phyloP scores from a whole-genome alignment of 1,140 invertebrate species.

The Pollicipes pollicipes region DNA sequence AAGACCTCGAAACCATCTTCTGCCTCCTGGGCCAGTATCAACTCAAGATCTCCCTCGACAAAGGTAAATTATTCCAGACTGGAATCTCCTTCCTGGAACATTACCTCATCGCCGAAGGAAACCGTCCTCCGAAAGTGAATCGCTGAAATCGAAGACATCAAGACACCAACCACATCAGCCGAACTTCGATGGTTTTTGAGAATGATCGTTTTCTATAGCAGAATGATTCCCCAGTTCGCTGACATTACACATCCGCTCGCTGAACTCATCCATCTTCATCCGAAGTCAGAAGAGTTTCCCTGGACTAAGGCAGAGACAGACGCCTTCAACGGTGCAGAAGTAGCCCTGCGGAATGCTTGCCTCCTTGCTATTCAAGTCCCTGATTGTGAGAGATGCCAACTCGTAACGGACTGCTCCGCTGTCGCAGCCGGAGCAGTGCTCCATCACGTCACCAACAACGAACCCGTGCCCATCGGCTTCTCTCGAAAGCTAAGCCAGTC shows the following conservation, averaged over 20 bases:
- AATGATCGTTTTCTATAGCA: conserved; percentile 14
- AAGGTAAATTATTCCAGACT: neutral
- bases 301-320: neutral
- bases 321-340: neutral
- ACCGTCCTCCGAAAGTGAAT: neutral
- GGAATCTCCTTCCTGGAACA: neutral
- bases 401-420: conserved; percentile 12
- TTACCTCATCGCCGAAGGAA: neutral
- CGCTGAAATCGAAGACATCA: neutral
- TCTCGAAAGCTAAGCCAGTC: conserved; percentile 11
- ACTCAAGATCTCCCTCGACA: neutral
- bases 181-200: conserved; percentile 11
- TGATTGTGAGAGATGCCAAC: neutral
- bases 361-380: neutral
- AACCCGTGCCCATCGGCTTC: conserved; percentile 8
- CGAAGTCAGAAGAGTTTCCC: conserved; percentile 7
- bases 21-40: neutral
- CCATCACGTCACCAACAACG: conserved; percentile 7
- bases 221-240: conserved; percentile 9
- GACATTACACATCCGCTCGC: conserved; percentile 9
- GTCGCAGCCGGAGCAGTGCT: conserved; percentile 12
- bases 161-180: neutral
- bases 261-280: neutral
- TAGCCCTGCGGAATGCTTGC: conserved; percentile 6
- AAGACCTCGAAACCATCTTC: neutral